phyloP scores from a whole-genome alignment of 2,113 vertebrate species.

The Myrmophylax atrothorax region DNA sequence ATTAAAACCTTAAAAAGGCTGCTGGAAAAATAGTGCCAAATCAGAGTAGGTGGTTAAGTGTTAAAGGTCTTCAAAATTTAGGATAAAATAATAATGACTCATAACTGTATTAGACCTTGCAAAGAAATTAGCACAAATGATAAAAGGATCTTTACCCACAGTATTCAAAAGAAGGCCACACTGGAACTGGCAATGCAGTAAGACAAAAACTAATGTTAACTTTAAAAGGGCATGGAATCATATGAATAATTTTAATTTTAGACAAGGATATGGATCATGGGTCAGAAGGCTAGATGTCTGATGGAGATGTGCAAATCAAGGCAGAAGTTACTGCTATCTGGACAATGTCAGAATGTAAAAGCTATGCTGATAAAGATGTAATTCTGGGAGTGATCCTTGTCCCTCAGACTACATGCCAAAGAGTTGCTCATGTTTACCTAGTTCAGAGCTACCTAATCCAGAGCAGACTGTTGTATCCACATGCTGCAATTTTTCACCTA shows the following conservation, averaged over 20 bases:
- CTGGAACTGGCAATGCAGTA: neutral
- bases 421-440: neutral
- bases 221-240: neutral
- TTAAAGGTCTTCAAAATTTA: neutral
- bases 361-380: neutral
- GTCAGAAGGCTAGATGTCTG: neutral
- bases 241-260: neutral
- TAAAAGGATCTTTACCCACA: neutral
- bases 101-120: neutral
- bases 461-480: neutral
- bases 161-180: neutral
- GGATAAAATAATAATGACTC: neutral
- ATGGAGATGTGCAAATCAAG: neutral
- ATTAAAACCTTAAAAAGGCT: neutral
- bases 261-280: neutral
- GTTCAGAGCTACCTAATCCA: neutral
- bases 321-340: neutral
- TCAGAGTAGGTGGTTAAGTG: neutral
- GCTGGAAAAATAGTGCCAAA: neutral
- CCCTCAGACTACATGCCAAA: neutral
- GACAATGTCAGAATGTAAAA: neutral
- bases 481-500: neutral
- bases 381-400: neutral
- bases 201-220: neutral
- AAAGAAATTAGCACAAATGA: neutral